phyloP scores from a whole-genome alignment of 1,140 invertebrate species.

The Papilio polytes region DNA sequence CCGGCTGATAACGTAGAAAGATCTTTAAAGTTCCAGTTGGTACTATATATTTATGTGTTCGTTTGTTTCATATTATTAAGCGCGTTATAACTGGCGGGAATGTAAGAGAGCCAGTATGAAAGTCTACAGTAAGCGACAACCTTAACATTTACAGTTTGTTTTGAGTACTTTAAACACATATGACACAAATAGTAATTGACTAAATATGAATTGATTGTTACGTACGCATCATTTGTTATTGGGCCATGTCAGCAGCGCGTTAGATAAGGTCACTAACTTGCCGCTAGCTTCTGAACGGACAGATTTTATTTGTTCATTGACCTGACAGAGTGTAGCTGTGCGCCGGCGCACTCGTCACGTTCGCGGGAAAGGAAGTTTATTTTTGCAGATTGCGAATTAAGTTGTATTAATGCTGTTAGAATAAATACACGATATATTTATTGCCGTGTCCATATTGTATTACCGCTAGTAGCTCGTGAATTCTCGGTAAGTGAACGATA shows the following conservation, averaged over 20 bases:
- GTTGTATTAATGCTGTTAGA: background rate
- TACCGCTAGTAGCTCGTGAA: background rate
- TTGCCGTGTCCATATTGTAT: background rate
- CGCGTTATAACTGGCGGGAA: background rate
- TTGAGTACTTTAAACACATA: background rate
- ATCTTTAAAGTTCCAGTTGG: slow-evolving; percentile 29
- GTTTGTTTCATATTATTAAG: background rate
- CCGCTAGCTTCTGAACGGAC: slow-evolving; percentile 64
- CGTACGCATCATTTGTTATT: slow-evolving; percentile 45
- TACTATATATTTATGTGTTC: background rate
- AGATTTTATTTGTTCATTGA: slow-evolving; percentile 76
- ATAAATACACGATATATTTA: background rate
- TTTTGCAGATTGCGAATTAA: slow-evolving; percentile 35
- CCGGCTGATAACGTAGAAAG: slow-evolving; percentile 32
- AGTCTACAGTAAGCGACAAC: background rate
- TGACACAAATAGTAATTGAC: background rate
- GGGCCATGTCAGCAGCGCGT: slow-evolving; percentile 51
- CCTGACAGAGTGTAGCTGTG: slow-evolving; percentile 53
- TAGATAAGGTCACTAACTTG: slow-evolving; percentile 70
- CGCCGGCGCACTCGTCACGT: slow-evolving; percentile 51
- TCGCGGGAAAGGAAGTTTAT: slow-evolving; percentile 32
- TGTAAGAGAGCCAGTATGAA: background rate
- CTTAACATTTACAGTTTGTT: background rate
- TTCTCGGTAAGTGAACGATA: background rate
- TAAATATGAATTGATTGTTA: slow-evolving; percentile 23